Evolutionary conservation across 2,113 vertebrate species (phyloP).

Genomic region (Opisthocomus hoazin): DNA sequence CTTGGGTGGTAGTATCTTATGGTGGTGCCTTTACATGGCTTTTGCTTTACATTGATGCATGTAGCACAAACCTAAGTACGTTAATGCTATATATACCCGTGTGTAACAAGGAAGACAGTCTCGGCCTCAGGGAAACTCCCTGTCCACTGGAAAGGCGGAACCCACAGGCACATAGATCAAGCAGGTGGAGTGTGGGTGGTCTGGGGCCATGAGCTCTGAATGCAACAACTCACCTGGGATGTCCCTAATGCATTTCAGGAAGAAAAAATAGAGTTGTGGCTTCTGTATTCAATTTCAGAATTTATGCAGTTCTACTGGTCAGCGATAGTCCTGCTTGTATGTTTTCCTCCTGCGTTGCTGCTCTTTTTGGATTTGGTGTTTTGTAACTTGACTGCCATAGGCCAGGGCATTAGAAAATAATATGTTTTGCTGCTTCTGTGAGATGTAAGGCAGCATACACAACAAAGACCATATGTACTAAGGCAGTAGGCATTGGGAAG

Average conservation of each 20-base stretch:
- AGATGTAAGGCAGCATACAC: not conserved
- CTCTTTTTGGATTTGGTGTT: not conserved
- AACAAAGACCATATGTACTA: fast-evolving
- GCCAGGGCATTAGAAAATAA: not conserved
- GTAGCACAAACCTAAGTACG: not conserved
- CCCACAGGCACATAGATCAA: not conserved
- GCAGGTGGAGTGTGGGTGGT: not conserved
- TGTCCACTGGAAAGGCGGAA: not conserved
- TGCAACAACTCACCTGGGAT: not conserved
- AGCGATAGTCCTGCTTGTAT: not conserved
- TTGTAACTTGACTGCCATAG: not conserved
- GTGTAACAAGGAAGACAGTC: not conserved
- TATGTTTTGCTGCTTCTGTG: not conserved
- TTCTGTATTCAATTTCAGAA: not conserved
- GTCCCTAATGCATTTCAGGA: not conserved
- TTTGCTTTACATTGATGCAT: not conserved
- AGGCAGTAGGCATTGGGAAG: not conserved
- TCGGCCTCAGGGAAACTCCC: not conserved
- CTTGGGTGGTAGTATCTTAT: not conserved
- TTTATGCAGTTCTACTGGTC: not conserved
- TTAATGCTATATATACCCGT: not conserved
- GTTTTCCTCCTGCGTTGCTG: not conserved
- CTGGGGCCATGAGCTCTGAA: not conserved
- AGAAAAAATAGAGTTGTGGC: not conserved
- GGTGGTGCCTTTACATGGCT: not conserved